phyloP scores from a whole-genome alignment of 2,888 invertebrate genomes.

The Hypolimnas misippus region DNA sequence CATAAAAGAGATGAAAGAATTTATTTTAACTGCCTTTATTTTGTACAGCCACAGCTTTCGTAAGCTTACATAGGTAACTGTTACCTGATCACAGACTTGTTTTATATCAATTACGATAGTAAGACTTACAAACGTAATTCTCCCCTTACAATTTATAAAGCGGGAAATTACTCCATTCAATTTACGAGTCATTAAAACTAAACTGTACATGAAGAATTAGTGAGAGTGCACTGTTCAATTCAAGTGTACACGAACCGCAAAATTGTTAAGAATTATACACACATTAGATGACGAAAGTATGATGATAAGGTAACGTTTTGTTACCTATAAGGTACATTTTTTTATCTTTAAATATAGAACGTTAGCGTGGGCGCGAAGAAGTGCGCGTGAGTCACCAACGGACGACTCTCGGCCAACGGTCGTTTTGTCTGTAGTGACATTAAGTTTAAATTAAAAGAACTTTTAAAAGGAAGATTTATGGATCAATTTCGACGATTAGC shows the following conservation, averaged over 20 bases:
- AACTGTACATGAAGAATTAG: conserved; percentile 16
- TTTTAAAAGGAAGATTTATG: neutral
- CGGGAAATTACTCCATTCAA: conserved; percentile 9
- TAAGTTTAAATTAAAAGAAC: conserved; percentile 15
- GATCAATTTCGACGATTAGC: neutral
- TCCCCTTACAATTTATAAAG: conserved; percentile 8
- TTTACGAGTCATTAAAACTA: conserved; percentile 17
- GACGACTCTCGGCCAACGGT: conserved; percentile 46
- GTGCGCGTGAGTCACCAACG: conserved; percentile 57
- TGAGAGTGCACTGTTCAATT: conserved; percentile 11
- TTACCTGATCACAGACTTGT: too few relatives aligned
- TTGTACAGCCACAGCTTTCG: too few relatives aligned
- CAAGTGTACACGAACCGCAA: neutral
- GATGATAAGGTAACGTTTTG: conserved; percentile 35
- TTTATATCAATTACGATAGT: neutral
- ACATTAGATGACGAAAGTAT: too few relatives aligned
- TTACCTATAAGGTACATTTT: conserved; percentile 46
- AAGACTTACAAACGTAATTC: too few relatives aligned
- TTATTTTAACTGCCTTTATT: too few relatives aligned
- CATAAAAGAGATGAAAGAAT: too few relatives aligned
- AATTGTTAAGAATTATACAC: too few relatives aligned
- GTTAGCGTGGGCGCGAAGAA: conserved; percentile 44
- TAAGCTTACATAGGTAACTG: too few relatives aligned
- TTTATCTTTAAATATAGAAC: conserved; percentile 53
- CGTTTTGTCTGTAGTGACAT: conserved; percentile 15